A percentile compares a stretch with the other conserved stretches of the same genome.
phyloP scores from a whole-genome alignment of 2,797 vertebrate genomes.

The Neosilurus hyrtlii region DNA sequence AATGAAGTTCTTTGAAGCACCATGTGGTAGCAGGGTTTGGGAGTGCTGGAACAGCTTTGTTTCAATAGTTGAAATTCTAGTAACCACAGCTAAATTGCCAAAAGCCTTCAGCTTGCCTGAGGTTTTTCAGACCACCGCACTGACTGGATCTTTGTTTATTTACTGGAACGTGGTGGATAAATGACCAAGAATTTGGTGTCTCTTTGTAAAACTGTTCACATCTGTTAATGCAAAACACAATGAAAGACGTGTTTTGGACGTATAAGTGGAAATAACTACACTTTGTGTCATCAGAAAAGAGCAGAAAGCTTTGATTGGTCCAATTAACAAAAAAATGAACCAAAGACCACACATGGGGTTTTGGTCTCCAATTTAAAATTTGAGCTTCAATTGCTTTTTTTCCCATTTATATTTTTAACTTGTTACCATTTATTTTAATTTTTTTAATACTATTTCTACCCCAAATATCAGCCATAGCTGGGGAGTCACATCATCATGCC shows the following conservation, averaged over 20 bases:
- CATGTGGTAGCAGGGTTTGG: background rate
- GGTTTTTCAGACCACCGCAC: conserved; percentile 10
- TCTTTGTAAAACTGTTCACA: conserved; percentile 20
- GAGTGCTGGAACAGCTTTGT: conserved; percentile 8
- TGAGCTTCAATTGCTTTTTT: background rate
- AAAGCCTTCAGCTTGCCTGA: conserved; percentile 14
- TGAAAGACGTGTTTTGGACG: conserved; percentile 34
- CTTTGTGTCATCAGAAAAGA: background rate
- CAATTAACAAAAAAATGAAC: background rate
- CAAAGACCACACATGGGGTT: background rate
- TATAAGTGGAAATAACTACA: background rate
- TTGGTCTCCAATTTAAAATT: background rate
- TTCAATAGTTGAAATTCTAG: conserved; percentile 14
- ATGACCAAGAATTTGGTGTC: conserved; percentile 27
- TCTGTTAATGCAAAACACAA: conserved; percentile 34
- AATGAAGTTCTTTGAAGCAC: background rate
- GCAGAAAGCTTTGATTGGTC: background rate
- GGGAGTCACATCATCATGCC: conserved; percentile 26
- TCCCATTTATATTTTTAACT: no score
- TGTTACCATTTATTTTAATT: background rate
- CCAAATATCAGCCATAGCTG: background rate
- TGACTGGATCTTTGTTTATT: conserved; percentile 11
- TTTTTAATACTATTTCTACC: background rate
- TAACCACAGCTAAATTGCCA: conserved; percentile 3
- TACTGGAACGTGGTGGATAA: conserved; percentile 7